Conservation (phyloP, 2,888 invertebrate genomes). For the Cerceris ruficornis region DNA sequence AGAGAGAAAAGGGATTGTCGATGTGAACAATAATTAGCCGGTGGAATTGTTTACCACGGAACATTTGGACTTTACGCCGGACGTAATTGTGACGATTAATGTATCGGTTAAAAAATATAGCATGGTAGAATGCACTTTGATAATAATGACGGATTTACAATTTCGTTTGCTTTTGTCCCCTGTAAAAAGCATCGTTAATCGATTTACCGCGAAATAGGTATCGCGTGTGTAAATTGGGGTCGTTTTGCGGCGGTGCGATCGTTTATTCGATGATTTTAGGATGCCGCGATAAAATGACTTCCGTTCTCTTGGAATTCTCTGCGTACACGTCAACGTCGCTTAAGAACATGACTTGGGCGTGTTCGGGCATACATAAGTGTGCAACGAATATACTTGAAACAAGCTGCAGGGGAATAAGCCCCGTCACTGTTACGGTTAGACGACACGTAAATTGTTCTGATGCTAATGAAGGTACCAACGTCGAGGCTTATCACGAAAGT, state of each 20-base stretch:
- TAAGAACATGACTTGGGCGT: slow-evolving; percentile 8
- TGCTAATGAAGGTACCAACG: neutral
- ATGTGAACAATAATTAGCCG: too few relatives aligned
- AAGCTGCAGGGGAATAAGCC: neutral
- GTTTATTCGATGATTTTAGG: neutral
- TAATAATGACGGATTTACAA: neutral
- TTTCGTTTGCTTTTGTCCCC: neutral
- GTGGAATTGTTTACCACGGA: too few relatives aligned
- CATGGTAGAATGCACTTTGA: too few relatives aligned
- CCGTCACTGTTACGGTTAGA: neutral
- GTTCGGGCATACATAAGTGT: neutral
- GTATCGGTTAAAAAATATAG: too few relatives aligned
- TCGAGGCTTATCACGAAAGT: too few relatives aligned
- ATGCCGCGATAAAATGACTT: neutral
- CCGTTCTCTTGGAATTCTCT: neutral
- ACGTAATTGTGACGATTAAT: too few relatives aligned
- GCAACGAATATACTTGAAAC: neutral
- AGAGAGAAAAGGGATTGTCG: too few relatives aligned
- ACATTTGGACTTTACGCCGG: too few relatives aligned
- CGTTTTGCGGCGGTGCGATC: neutral
- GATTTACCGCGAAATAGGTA: neutral
- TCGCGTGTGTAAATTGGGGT: neutral
- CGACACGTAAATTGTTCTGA: neutral
- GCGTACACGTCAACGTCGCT: slow-evolving; percentile 1
- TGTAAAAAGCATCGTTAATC: neutral